These are phyloP conservation scores for Antennarius maculatus DNA, from an alignment of 2,797 vertebrate species.

Conservation along the genomic window DNA sequence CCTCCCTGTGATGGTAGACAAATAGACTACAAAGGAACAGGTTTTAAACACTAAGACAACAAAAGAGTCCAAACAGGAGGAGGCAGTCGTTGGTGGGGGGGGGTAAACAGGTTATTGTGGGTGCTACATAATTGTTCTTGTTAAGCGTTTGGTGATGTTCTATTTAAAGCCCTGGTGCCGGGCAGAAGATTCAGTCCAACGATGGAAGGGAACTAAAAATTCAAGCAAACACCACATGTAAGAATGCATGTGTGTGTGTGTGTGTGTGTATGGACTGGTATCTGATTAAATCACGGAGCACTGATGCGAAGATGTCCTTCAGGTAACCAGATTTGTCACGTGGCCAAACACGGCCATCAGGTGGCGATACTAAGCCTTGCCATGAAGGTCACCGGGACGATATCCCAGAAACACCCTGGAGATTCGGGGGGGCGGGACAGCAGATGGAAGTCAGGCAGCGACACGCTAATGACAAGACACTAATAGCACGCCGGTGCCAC, in stretches of 20 bases:
- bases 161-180: slow-evolving; percentile 51
- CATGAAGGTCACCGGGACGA: slow-evolving; percentile 68
- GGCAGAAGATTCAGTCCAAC: slow-evolving; percentile 45
- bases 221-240: no score
- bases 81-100: background rate
- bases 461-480: slow-evolving; percentile 62
- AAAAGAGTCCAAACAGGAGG: slow-evolving; percentile 5
- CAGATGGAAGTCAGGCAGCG: slow-evolving; percentile 70
- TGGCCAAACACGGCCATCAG: slow-evolving; percentile 65
- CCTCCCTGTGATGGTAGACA: slow-evolving; percentile 21
- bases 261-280: background rate
- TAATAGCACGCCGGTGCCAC: slow-evolving; percentile 53
- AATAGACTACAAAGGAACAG: slow-evolving; percentile 10
- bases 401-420: slow-evolving; percentile 71
- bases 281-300: slow-evolving; percentile 55
- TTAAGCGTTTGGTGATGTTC: slow-evolving; percentile 48
- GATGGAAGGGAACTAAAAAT: slow-evolving; percentile 18
- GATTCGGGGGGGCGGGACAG: slow-evolving; percentile 51
- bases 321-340: slow-evolving; percentile 74
- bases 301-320: slow-evolving; percentile 72
- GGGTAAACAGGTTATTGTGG: slow-evolving; percentile 49
- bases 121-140: slow-evolving; percentile 39
- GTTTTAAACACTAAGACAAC: slow-evolving; percentile 23
- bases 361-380: slow-evolving; percentile 62
- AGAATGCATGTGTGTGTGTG: slow-evolving; percentile 4